Percentiles rank a stretch among this genome's conserved stretches.
Conservation (phyloP, 1,140 invertebrate genomes). For the Hesperophylax magnus region DNA sequence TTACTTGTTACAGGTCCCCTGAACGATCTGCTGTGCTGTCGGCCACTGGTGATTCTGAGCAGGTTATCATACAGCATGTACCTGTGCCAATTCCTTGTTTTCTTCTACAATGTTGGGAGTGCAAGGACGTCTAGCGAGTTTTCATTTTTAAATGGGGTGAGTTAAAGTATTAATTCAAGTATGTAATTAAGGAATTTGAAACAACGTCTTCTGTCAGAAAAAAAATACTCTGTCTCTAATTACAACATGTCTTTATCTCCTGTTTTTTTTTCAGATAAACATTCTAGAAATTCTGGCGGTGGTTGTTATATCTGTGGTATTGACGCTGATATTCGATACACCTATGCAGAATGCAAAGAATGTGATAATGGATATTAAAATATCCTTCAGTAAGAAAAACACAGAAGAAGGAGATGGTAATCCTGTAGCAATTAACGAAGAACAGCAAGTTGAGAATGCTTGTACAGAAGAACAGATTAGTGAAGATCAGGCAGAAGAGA, state of each 20-base stretch:
- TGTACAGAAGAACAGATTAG: slow-evolving; percentile 63
- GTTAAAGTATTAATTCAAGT: slow-evolving; percentile 46
- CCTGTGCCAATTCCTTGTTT: slow-evolving; percentile 79
- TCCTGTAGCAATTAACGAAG: slow-evolving; percentile 34
- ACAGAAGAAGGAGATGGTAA: slow-evolving; percentile 58
- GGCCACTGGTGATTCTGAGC: slow-evolving; percentile 76
- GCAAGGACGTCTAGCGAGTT: slow-evolving; percentile 72
- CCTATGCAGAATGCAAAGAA: slow-evolving; percentile 80
- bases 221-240: no score
- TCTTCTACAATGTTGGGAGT: slow-evolving; percentile 75
- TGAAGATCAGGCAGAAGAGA: slow-evolving; percentile 66
- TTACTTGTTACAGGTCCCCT: slow-evolving; percentile 71
- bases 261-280: slow-evolving; percentile 62
- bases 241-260: neutral
- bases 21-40: slow-evolving; percentile 77
- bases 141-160: slow-evolving; percentile 69
- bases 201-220: no score
- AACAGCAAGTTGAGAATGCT: slow-evolving; percentile 60
- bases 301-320: slow-evolving; percentile 71
- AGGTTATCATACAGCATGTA: slow-evolving; percentile 83
- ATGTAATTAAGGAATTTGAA: neutral
- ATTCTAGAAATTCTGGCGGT: slow-evolving; percentile 63
- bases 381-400: slow-evolving; percentile 50
- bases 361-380: slow-evolving; percentile 61
- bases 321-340: slow-evolving; percentile 78